Base-by-base conservation (phyloP, 2,888 invertebrate genomes). In the Cantharis nigra region DNA sequence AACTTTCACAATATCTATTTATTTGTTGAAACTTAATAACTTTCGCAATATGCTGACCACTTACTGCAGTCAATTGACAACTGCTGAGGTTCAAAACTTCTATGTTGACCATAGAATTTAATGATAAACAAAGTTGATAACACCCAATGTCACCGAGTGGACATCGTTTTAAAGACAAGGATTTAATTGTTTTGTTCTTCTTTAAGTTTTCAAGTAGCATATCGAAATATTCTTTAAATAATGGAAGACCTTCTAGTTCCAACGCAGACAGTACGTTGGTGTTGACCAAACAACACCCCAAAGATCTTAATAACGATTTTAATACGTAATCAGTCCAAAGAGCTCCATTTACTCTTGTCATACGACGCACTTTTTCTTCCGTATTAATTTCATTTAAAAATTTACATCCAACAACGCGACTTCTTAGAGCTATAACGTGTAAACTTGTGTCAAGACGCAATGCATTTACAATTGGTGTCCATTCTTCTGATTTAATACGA, bases 1-100 rank as follows among this genome's bases (percentile, higher is more conserved):
- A 96, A 78, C 94, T 94, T 85, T 96, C 95, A 81, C 94, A 94
- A 85, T 93, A 95, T 73, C 95, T 91, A 76, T 92, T 88, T 64
- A 89, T 87, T 82, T 89, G 89, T 82, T 89, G 89, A 75, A 84
- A 86, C 81, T 93, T 93, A 62, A 94, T 90, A 83, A 94, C 89
- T 80, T 93, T 92, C 0, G 93, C 93, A 62, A 96, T 89, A 72
- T 91, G 90, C 0, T 90, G 88, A 0, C 93, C 94, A 18, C 94
- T 93, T 30, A 90, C 88, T 0, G 90, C 85, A 0, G 92, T 92
- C 11, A 96, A 85, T 13, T 93, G 92, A 86, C 95, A 95, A 5
- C 92, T 91, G 7, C 93, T 91, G 2, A 96, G 87, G 84, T 95
- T 94, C 28, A 96, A 86, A 1, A 92, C 91, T 75, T 92, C 91